A percentile compares a stretch with the other conserved stretches of the same genome.
These are phyloP conservation scores for Listronotus bonariensis DNA, from an alignment of 1,140 invertebrate species.

Conservation along the genomic window DNA sequence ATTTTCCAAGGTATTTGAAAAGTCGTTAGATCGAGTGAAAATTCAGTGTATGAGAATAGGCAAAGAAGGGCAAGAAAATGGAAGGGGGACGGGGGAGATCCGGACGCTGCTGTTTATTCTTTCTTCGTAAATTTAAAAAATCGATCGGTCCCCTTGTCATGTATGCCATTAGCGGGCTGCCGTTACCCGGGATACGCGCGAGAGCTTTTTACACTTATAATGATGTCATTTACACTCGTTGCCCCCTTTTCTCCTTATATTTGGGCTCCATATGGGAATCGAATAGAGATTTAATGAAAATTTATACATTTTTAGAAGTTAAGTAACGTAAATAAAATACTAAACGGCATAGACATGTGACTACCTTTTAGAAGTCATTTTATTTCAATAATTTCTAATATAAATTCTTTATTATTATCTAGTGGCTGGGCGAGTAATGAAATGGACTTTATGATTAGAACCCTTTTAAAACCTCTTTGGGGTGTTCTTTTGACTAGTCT, in stretches of 20 bases:
- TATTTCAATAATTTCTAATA: too few species aligned
- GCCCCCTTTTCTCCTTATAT: conserved; percentile 50
- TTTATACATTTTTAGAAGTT: too few species aligned
- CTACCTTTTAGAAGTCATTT: too few species aligned
- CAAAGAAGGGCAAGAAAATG: conserved; percentile 9
- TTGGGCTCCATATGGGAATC: conserved; percentile 52
- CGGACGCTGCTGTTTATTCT: conserved; percentile 52
- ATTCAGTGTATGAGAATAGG: conserved; percentile 24
- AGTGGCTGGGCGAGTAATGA: too few species aligned
- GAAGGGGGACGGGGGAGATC: conserved; percentile 1
- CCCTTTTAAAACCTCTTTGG: too few species aligned
- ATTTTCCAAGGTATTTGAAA: conserved; percentile 3
- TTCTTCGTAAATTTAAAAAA: conserved; percentile 56
- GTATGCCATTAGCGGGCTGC: conserved; percentile 55
- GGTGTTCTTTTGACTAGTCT: too few species aligned
- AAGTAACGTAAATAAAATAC: too few species aligned
- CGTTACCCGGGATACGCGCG: conserved; percentile 54
- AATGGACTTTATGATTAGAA: too few species aligned
- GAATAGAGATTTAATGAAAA: conserved; percentile 41
- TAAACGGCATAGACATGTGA: too few species aligned
- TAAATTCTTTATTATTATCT: too few species aligned
- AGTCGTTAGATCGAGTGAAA: conserved; percentile 23
- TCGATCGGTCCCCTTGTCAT: conserved; percentile 56
- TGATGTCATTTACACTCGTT: conserved; percentile 58
- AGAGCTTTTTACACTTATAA: conserved; percentile 58